These are phyloP conservation scores for Lithophane semibrunnea DNA, from an alignment of 2,888 invertebrate genomes.

Conservation along the genomic window DNA sequence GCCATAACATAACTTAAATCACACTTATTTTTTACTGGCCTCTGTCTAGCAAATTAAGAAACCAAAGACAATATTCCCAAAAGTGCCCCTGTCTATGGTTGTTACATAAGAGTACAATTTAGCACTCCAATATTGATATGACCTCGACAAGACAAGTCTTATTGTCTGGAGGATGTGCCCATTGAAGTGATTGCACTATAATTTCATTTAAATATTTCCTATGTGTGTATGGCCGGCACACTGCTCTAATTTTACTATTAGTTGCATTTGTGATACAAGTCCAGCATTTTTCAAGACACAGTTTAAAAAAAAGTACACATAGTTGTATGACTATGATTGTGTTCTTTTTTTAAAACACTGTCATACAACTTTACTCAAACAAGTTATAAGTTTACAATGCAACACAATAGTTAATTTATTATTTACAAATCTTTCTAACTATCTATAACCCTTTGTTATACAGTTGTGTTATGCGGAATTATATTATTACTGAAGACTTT, in stretches of 20 bases:
- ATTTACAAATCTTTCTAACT: not conserved
- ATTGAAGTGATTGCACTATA: slow-evolving; percentile 67
- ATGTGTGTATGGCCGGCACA: slow-evolving; percentile 25
- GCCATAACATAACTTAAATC: too few species aligned
- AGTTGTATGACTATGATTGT: not conserved
- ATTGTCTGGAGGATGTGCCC: slow-evolving; percentile 69
- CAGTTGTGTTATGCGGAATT: not conserved
- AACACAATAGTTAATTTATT: not conserved
- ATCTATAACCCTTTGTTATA: not conserved
- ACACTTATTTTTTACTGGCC: not conserved
- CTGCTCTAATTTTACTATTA: slow-evolving; percentile 11
- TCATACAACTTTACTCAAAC: not conserved
- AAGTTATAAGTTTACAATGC: not conserved
- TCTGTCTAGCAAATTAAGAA: not conserved
- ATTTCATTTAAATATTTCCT: slow-evolving; percentile 60
- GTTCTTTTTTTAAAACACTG: not conserved
- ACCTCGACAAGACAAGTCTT: slow-evolving; percentile 63
- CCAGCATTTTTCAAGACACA: not conserved
- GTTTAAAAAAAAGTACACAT: not conserved
- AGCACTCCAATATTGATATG: slow-evolving; percentile 69
- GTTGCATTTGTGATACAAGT: not conserved
- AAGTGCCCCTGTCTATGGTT: slow-evolving; percentile 23
- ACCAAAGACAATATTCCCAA: slow-evolving; percentile 6
- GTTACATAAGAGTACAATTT: slow-evolving; percentile 52
- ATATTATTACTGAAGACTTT: not conserved